Percentiles rank a stretch among this genome's conserved stretches.
Evolutionary conservation across 2,113 vertebrate species (phyloP).

Genomic region (Crotalus helleri): DNA sequence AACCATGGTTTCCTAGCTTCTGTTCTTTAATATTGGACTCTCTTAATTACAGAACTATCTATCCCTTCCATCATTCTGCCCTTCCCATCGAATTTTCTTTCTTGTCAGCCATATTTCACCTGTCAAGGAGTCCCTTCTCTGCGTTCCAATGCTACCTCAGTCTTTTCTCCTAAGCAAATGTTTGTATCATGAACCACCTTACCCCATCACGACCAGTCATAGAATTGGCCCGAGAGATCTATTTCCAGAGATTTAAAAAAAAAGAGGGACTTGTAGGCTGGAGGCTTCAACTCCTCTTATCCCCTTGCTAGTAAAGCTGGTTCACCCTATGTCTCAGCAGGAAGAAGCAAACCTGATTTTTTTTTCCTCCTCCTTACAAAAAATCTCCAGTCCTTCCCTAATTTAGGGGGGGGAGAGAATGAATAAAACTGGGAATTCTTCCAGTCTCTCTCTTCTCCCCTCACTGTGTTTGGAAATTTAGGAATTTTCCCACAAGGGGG

Average conservation of each 20-base stretch:
- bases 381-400: background rate
- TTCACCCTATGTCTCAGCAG: background rate
- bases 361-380: background rate
- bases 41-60: background rate
- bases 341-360: background rate
- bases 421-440: background rate
- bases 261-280: background rate
- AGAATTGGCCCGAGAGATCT: background rate
- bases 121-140: background rate
- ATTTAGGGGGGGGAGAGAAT: background rate
- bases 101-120: background rate
- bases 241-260: background rate
- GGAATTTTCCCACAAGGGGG: background rate
- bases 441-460: background rate
- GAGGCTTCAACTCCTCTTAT: background rate
- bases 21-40: background rate
- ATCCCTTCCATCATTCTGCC: background rate
- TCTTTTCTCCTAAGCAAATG: background rate
- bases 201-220: background rate
- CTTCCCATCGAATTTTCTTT: background rate
- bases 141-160: background rate
- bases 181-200: background rate
- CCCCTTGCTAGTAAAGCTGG: background rate
- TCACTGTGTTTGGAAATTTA: background rate
- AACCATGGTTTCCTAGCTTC: background rate